Percentiles rank a stretch among this genome's conserved stretches.
These are phyloP conservation scores for Mechanitis mazaeus DNA, from an alignment of 2,888 invertebrate species.

Conservation along the genomic window DNA sequence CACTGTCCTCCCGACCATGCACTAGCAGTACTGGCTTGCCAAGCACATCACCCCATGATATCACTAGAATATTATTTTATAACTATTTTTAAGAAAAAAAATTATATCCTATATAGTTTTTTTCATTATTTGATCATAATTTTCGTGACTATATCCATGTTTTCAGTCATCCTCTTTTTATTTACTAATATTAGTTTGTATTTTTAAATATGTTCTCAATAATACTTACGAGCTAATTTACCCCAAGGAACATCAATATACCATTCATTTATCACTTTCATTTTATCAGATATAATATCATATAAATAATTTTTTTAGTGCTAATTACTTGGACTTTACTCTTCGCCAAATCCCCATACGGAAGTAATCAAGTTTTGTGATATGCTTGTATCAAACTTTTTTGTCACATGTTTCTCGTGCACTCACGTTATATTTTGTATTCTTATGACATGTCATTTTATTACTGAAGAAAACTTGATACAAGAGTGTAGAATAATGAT, in stretches of 20 bases:
- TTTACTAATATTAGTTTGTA: not conserved
- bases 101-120: too few relatives aligned
- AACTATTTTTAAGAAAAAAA: too few relatives aligned
- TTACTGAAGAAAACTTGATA: too few relatives aligned
- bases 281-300: constrained; percentile 15
- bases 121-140: too few relatives aligned
- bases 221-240: constrained; percentile 65
- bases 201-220: constrained; percentile 2
- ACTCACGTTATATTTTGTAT: too few relatives aligned
- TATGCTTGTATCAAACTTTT: too few relatives aligned
- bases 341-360: not conserved
- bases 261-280: constrained; percentile 48
- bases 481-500: too few relatives aligned
- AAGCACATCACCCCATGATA: constrained; percentile 73
- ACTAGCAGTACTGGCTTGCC: constrained; percentile 73
- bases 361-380: not conserved
- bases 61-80: constrained; percentile 54
- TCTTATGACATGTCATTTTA: too few relatives aligned
- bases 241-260: constrained; percentile 76
- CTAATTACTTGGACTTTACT: not conserved
- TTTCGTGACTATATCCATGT: too few relatives aligned
- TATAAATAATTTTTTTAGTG: not conserved
- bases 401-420: too few relatives aligned
- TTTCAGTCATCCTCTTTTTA: not conserved
- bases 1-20: constrained; percentile 80